Evolutionary conservation across 2,113 vertebrate genomes (phyloP).

Genomic region (Sula dactylatra): DNA sequence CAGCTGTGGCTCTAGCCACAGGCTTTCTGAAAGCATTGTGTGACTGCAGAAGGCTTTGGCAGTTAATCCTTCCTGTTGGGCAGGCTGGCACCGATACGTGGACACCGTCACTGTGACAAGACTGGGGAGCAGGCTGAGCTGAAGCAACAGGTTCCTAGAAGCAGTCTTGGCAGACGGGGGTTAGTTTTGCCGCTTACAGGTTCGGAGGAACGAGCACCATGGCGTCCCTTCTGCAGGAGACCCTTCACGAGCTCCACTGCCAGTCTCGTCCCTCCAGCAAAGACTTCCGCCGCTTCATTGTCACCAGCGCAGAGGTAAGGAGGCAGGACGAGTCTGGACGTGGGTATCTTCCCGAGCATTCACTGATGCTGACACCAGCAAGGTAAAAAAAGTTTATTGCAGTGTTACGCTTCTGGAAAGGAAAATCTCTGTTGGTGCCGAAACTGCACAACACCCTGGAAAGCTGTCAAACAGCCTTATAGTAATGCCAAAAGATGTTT

Average conservation of each 20-base stretch:
- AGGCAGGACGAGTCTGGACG: neutral
- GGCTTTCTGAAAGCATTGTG: neutral
- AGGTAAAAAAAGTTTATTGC: neutral
- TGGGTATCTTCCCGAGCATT: neutral
- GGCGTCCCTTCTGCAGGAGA: conserved; percentile 3
- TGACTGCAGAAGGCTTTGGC: neutral
- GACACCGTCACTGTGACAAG: neutral
- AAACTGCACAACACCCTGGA: neutral
- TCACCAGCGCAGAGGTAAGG: conserved; percentile 8
- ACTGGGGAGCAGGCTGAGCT: neutral
- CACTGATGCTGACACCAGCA: neutral
- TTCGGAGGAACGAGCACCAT: neutral
- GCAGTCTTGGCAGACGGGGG: neutral
- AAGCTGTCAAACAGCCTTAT: neutral
- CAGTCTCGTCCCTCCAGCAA: conserved; percentile 20
- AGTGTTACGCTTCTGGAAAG: neutral
- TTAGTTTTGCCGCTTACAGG: neutral
- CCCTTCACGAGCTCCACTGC: neutral
- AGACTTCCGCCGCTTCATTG: conserved; percentile 2
- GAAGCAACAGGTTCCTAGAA: neutral
- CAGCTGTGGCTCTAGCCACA: neutral
- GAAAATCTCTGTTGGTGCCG: neutral
- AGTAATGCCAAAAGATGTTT: neutral
- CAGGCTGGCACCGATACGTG: neutral
- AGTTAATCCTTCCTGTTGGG: neutral